Evolutionary conservation across 2,113 vertebrate species (phyloP).

Genomic region (Sarotherodon lohbergeri): DNA sequence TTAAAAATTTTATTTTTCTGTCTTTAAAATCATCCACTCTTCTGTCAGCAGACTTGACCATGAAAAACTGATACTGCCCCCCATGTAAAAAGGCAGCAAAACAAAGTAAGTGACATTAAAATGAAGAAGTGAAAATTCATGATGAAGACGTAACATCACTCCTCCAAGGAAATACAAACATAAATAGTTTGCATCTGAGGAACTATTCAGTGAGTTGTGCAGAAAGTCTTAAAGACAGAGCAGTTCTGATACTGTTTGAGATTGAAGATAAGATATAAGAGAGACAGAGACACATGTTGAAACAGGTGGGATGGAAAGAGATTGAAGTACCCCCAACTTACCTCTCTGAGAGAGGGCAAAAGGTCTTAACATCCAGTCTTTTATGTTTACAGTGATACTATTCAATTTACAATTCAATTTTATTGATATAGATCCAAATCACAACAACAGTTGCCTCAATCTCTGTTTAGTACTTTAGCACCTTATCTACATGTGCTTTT

Average conservation of each 20-base stretch:
- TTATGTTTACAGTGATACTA: too few species aligned
- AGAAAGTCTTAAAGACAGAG: neutral
- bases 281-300: neutral
- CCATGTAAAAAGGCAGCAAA: neutral
- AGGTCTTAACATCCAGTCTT: neutral
- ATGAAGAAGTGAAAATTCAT: neutral
- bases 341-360: neutral
- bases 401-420: too few species aligned
- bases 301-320: neutral
- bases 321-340: neutral
- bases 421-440: too few species aligned
- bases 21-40: too few species aligned
- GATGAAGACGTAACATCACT: neutral
- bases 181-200: neutral
- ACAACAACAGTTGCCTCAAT: too few species aligned
- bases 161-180: neutral
- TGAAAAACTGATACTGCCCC: too few species aligned
- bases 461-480: too few species aligned
- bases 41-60: too few species aligned
- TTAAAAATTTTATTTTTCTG: too few species aligned
- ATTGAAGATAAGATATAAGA: neutral
- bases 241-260: neutral
- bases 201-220: neutral
- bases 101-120: neutral
- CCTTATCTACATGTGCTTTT: too few species aligned